phyloP scores from a whole-genome alignment of 2,113 vertebrate species.

The Atractosteus spatula region DNA sequence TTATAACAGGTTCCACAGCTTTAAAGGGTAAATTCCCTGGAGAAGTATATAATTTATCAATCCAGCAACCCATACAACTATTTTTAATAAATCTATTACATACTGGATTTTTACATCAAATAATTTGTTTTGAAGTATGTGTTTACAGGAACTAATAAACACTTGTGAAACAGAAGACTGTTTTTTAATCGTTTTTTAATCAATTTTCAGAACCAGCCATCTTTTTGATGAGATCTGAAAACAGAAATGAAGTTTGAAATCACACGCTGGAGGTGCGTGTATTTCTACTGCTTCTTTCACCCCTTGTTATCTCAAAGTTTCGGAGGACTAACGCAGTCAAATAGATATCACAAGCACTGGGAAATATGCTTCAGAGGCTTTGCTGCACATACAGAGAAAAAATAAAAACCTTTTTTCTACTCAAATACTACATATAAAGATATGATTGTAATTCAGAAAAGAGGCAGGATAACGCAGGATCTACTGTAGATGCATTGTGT shows the following conservation, averaged over 20 bases:
- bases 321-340: too few relatives aligned
- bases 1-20: conserved; percentile 30
- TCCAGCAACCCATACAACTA: conserved; percentile 29
- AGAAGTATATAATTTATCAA: conserved; percentile 37
- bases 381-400: too few relatives aligned
- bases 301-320: too few relatives aligned
- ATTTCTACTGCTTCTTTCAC: too few relatives aligned
- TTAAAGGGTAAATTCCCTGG: conserved; percentile 33
- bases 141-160: conserved; percentile 32
- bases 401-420: too few relatives aligned
- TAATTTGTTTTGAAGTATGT: conserved; percentile 32
- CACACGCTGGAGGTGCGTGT: conserved; percentile 12
- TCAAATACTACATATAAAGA: too few relatives aligned
- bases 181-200: conserved; percentile 7
- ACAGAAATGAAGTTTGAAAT: conserved; percentile 15
- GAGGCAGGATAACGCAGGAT: too few relatives aligned
- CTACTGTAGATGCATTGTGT: too few relatives aligned
- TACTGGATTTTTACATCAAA: conserved; percentile 30
- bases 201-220: conserved; percentile 37
- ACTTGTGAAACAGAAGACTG: conserved; percentile 23
- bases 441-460: too few relatives aligned
- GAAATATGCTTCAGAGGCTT: too few relatives aligned
- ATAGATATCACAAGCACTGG: too few relatives aligned
- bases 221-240: conserved; percentile 26
- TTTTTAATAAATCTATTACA: conserved; percentile 42